A percentile compares a stretch with the other conserved stretches of the same genome.
These are phyloP conservation scores for Aldrovandia affinis DNA, from an alignment of 2,797 vertebrate genomes.

Conservation along the genomic window DNA sequence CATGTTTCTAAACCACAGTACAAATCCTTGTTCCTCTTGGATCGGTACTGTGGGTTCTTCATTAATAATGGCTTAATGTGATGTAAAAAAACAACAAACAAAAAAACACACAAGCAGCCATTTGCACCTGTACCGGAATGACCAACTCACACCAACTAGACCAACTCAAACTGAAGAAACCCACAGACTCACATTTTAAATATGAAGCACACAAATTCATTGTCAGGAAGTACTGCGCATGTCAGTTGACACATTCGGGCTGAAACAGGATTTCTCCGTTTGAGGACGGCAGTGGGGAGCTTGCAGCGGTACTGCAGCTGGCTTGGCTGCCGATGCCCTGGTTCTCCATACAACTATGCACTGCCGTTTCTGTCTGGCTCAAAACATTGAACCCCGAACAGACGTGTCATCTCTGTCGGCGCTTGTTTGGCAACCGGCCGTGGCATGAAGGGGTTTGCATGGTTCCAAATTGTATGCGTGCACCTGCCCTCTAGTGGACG, in stretches of 20 bases:
- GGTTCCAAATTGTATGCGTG: background rate
- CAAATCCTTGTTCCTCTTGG: constrained; percentile 53
- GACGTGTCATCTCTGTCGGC: background rate
- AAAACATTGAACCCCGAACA: background rate
- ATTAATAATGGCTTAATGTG: constrained; percentile 16
- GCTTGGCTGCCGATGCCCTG: background rate
- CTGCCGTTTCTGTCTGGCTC: background rate
- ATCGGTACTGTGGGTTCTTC: constrained; percentile 57
- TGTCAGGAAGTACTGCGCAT: constrained; percentile 21
- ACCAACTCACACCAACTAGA: constrained; percentile 21
- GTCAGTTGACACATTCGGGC: constrained; percentile 16
- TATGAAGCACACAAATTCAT: constrained; percentile 22
- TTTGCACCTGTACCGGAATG: background rate
- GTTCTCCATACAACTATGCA: background rate
- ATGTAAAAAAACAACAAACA: background rate
- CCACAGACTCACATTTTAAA: constrained; percentile 5
- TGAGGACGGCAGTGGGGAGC: constrained; percentile 5
- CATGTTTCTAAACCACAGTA: constrained; percentile 45
- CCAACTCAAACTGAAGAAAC: constrained; percentile 20
- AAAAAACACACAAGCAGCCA: background rate
- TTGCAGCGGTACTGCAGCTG: background rate
- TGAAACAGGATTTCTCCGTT: constrained; percentile 10
- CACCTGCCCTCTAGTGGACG: background rate
- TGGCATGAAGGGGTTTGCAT: background rate
- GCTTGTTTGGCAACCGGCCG: background rate